Evolutionary conservation across 2,113 vertebrate genomes (phyloP).

Genomic region (Neolamprologus variostigma): DNA sequence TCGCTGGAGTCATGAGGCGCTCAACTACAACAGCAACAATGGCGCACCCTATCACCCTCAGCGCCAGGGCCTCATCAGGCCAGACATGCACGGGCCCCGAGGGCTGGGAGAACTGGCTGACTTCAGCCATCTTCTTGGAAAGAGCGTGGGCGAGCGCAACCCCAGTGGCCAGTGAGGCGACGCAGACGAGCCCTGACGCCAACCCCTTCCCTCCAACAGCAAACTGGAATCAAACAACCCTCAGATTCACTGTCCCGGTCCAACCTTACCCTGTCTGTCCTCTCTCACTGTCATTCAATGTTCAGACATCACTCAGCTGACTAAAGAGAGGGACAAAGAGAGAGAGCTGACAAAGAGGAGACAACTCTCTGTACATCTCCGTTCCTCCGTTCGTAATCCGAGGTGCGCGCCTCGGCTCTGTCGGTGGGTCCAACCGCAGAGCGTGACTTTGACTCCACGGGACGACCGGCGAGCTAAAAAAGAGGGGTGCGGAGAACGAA

Average conservation of each 20-base stretch:
- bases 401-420: conserved; percentile 15
- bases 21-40: conserved; percentile 81
- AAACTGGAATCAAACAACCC: conserved; percentile 49
- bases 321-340: conserved; percentile 47
- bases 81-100: conserved; percentile 57
- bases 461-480: conserved; percentile 3
- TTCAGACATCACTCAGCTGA: conserved; percentile 49
- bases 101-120: conserved; percentile 76
- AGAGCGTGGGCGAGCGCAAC: conserved; percentile 78
- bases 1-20: conserved; percentile 80
- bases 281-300: conserved; percentile 63
- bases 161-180: conserved; percentile 74
- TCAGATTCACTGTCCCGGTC: conserved; percentile 37
- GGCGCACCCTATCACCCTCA: conserved; percentile 68
- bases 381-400: conserved; percentile 17
- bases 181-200: not conserved
- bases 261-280: conserved; percentile 47
- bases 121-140: conserved; percentile 79
- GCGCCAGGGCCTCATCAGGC: conserved; percentile 57
- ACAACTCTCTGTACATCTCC: not conserved
- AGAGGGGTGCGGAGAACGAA: conserved; percentile 20
- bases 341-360: conserved; percentile 26
- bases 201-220: conserved; percentile 32
- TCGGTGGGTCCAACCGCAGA: conserved; percentile 8
- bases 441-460: conserved; percentile 25